Percentiles rank a stretch among this genome's conserved stretches.
Evolutionary conservation across 2,113 vertebrate genomes (phyloP).

Genomic region (Oncorhynchus mykiss): DNA sequence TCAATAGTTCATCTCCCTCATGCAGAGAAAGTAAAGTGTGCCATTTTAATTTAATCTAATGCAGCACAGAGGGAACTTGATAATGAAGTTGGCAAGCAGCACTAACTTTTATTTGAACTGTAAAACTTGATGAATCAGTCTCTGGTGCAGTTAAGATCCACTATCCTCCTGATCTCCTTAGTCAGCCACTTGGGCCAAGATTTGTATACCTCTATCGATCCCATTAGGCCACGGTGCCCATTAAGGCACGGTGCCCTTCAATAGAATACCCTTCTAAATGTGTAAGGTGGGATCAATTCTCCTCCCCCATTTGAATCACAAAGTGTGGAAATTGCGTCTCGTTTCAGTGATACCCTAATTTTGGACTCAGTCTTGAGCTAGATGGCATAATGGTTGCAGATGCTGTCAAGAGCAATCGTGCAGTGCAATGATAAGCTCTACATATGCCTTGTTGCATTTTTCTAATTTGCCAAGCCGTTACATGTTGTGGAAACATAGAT

Average conservation of each 20-base stretch:
- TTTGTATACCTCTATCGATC: conserved; percentile 31
- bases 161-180: conserved; percentile 24
- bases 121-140: conserved; percentile 66
- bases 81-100: conserved; percentile 60
- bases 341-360: background rate
- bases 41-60: too few relatives aligned
- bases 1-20: background rate
- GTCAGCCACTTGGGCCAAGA: conserved; percentile 45
- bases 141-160: conserved; percentile 46
- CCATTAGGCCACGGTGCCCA: conserved; percentile 41
- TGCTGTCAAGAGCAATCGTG: background rate
- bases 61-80: conserved; percentile 32
- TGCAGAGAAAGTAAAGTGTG: background rate
- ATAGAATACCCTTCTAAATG: conserved; percentile 34
- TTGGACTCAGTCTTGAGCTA: background rate
- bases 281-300: conserved; percentile 39
- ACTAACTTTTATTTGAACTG: conserved; percentile 58
- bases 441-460: background rate
- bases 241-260: conserved; percentile 42
- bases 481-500: background rate
- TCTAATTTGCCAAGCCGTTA: background rate
- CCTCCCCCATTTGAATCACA: conserved; percentile 40
- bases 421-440: background rate
- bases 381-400: background rate
- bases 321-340: conserved; percentile 13